These are phyloP conservation scores for Caenorhabditis virilis DNA, from an alignment of 2,888 invertebrate genomes.

Conservation along the genomic window DNA sequence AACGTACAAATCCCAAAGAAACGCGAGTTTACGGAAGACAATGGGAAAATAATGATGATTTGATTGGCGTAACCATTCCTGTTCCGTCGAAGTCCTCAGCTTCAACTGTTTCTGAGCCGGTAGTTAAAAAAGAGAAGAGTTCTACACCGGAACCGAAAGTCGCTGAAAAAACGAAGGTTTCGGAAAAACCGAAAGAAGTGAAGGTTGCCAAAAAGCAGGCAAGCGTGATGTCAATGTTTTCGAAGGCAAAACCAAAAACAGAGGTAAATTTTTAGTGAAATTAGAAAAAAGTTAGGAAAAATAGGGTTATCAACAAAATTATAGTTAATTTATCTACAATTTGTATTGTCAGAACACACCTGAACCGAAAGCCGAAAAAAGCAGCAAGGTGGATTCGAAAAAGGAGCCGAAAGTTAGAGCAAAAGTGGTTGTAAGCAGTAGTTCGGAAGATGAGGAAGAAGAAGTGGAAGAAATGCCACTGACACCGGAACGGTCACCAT, in stretches of 20 bases:
- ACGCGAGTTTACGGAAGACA: slow-evolving; percentile 30
- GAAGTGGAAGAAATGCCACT: not conserved
- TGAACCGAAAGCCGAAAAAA: not conserved
- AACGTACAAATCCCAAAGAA: slow-evolving; percentile 29
- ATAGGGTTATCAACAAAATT: no score
- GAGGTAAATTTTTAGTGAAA: no score
- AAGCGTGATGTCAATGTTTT: no score
- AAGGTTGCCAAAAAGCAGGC: no score
- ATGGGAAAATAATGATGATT: slow-evolving; percentile 28
- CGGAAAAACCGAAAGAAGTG: slow-evolving; percentile 9
- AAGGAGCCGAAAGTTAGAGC: no score
- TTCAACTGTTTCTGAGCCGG: no score
- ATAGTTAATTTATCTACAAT: not conserved
- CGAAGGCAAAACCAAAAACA: no score
- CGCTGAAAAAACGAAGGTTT: slow-evolving; percentile 13
- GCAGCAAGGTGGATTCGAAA: no score
- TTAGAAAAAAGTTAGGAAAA: no score
- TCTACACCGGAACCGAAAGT: slow-evolving; percentile 7
- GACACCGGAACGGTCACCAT: slow-evolving; percentile 5
- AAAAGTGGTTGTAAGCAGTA: no score
- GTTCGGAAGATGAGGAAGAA: no score
- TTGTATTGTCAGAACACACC: not conserved
- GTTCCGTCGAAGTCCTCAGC: no score
- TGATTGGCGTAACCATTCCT: slow-evolving; percentile 8
- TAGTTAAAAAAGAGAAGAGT: not conserved